A percentile compares a stretch with the other conserved stretches of the same genome.
Evolutionary conservation across 2,797 vertebrate species (phyloP).

Genomic region (Corythornis leucogaster): DNA sequence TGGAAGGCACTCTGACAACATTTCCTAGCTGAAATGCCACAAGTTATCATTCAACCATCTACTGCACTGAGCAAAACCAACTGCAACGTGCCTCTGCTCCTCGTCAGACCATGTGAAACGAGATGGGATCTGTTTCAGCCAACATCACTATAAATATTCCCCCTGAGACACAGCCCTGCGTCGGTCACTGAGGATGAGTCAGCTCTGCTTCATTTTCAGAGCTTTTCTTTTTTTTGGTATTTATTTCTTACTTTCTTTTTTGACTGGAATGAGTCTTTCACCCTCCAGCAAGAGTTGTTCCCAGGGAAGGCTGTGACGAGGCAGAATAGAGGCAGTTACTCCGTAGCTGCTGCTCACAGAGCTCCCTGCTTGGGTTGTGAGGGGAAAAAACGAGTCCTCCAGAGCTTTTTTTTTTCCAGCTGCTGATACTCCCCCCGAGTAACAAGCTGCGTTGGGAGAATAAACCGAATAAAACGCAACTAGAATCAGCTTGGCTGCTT

Average conservation of each 20-base stretch:
- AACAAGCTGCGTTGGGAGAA: neutral
- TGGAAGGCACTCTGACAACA: neutral
- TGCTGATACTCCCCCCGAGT: neutral
- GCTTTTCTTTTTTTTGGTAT: neutral
- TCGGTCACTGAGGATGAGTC: conserved; percentile 17
- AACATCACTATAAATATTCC: neutral
- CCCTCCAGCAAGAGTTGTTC: neutral
- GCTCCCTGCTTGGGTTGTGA: accelerated
- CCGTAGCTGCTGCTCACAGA: neutral
- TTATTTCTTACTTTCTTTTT: neutral
- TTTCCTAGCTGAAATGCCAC: neutral
- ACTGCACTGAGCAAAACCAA: neutral
- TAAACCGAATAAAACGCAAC: neutral
- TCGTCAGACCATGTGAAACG: neutral
- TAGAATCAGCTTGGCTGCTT: neutral
- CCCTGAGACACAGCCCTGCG: neutral
- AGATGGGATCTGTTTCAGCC: neutral
- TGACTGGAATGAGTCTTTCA: neutral
- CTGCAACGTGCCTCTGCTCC: neutral
- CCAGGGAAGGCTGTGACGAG: neutral
- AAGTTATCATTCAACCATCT: neutral
- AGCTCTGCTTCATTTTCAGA: neutral
- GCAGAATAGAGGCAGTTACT: neutral
- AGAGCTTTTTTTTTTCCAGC: neutral
- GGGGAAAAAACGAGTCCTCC: neutral